Base-by-base conservation (phyloP, 2,797 vertebrate species). In the Xenentodon cancila region DNA sequence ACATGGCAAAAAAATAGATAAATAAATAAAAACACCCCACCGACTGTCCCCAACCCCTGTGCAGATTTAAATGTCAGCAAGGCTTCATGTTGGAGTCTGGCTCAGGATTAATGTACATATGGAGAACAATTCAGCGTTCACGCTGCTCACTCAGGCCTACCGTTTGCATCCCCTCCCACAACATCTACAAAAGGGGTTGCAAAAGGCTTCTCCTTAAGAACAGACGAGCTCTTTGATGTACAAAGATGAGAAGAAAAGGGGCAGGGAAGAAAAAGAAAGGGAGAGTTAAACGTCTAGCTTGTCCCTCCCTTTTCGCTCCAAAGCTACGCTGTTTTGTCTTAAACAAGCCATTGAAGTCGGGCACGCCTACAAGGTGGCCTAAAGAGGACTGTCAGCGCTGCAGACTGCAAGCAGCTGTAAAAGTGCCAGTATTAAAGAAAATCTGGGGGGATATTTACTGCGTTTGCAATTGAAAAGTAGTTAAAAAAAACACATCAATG, bases 31-130 rank as follows among this genome's bases (percentile, higher is more conserved):
- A 30, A 30, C 7, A 30, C 5, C 53, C 57, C 63, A 34, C 54
- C 68, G 62, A 46, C 50, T 63, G 58, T 34, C 34, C 63, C 64
- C 71, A 21, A 58, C 54, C 64, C 77, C 61, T 71, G 67, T 55
- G 52, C 42, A 54, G 80, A 84, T 69, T 84, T 71, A 88, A 87
- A 88, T 85, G 87, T 88, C 85, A 91, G 72, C 64, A 9, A 55
- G 49, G 56, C 70, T 80, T 71, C 60, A 54, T 65, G 61, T 71
- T 50, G 72, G 68, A 59, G 82, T 74, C 71, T 59, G 15, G 79
- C 80, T 87, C 75, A 70, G 86, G 89, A 91, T 93, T 87, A 88
- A 88, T 82, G 84, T 78, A 87, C 81, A 85, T 77, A 82, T 78
- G 73, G 78, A 74, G 86, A 88, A 91, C 89, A 90, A 89, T 81